Percentiles rank a stretch among this genome's conserved stretches.
Conservation (phyloP, 2,113 vertebrate species). For the Stigmatopora nigra region DNA sequence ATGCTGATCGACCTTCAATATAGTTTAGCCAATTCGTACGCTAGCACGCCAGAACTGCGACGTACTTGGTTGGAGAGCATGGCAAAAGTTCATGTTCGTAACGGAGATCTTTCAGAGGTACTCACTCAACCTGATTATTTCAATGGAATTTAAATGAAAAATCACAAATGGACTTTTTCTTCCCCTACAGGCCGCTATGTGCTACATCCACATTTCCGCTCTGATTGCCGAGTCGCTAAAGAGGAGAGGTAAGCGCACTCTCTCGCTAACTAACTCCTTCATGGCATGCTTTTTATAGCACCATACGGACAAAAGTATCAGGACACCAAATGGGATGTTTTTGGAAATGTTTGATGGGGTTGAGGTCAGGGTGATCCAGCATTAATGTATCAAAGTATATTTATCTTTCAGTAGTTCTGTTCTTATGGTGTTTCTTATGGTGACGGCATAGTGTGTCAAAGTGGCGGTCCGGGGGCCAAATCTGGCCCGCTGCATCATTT, state of each 20-base stretch:
- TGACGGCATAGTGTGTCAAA: no score
- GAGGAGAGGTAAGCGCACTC: slow-evolving; percentile 83
- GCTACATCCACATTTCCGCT: slow-evolving; percentile 95
- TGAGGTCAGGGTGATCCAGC: background rate
- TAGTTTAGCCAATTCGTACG: slow-evolving; percentile 95
- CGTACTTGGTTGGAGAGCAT: slow-evolving; percentile 98
- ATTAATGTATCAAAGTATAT: background rate
- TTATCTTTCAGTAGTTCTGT: background rate
- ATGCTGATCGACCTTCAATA: slow-evolving; percentile 98
- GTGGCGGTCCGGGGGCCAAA: no score
- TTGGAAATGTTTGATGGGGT: background rate
- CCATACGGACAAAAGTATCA: background rate
- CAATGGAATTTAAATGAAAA: no score
- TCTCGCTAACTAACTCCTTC: background rate
- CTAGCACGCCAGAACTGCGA: slow-evolving; percentile 90
- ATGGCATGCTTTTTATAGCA: slow-evolving; percentile 1
- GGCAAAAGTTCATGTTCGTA: slow-evolving; percentile 94
- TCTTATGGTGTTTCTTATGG: slow-evolving; percentile 11
- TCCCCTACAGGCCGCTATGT: slow-evolving; percentile 88
- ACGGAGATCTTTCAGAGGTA: slow-evolving; percentile 96
- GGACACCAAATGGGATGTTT: background rate
- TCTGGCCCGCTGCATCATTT: no score
- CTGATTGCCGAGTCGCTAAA: slow-evolving; percentile 95
- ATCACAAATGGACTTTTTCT: slow-evolving; percentile 5
- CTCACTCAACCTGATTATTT: background rate